Evolutionary conservation across 2,113 vertebrate genomes (phyloP).

Genomic region (Aldabrachelys gigantea): DNA sequence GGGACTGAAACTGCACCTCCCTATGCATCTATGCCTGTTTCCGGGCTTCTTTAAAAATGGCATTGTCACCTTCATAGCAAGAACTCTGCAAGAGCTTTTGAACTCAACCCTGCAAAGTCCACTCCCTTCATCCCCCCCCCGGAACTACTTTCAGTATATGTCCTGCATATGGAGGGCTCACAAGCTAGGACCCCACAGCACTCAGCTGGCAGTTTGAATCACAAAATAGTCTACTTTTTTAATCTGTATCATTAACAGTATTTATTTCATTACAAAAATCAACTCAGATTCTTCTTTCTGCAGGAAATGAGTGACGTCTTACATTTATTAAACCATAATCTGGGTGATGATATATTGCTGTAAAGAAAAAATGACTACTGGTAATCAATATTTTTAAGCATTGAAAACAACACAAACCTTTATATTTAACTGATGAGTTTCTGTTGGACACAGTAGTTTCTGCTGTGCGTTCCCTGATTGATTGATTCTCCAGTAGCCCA

Average conservation of each 20-base stretch:
- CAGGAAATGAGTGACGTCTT: not conserved
- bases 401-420: slow-evolving; percentile 82
- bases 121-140: not conserved
- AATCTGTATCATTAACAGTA: not conserved
- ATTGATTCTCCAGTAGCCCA: slow-evolving; percentile 90
- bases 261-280: not conserved
- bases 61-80: not conserved
- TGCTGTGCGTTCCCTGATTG: slow-evolving; percentile 78
- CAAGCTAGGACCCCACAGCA: not conserved
- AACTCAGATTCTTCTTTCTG: not conserved
- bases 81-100: not conserved
- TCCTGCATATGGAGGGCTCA: not conserved
- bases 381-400: not conserved
- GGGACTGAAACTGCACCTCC: not conserved
- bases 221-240: not conserved
- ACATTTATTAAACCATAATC: not conserved
- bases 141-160: not conserved
- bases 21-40: not conserved
- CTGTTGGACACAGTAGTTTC: slow-evolving; percentile 89
- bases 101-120: not conserved
- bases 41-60: not conserved
- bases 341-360: not conserved
- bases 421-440: slow-evolving; percentile 85
- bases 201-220: not conserved
- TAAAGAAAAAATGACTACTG: not conserved